Percentiles rank a stretch among this genome's conserved stretches.
Conservation (phyloP, 2,888 invertebrate species). For the Epistrophella euchroma region DNA sequence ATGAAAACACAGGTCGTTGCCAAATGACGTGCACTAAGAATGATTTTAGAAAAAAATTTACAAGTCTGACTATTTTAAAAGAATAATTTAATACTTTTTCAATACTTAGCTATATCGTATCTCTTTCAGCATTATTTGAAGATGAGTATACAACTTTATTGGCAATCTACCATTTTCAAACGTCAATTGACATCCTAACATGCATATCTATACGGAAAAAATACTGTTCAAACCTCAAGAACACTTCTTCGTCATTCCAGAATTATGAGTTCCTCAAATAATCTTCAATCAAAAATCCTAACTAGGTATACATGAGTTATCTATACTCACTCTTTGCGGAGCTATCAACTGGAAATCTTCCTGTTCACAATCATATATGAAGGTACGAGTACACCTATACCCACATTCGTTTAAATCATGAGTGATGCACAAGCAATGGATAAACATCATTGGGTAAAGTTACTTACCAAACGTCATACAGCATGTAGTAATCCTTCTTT, state of each 20-base stretch:
- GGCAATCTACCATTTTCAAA: not conserved
- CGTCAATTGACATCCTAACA: not conserved
- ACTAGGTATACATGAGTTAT: constrained; percentile 28
- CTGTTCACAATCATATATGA: not conserved
- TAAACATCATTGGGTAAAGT: constrained; percentile 43
- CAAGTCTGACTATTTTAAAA: too few species aligned
- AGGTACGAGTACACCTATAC: not conserved
- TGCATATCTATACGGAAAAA: not conserved
- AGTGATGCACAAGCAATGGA: constrained; percentile 49
- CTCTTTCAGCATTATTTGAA: not conserved
- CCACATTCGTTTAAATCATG: constrained; percentile 32
- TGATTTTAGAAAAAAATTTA: too few species aligned
- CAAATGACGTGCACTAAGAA: too few species aligned
- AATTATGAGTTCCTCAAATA: constrained; percentile 35
- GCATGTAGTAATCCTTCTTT: constrained; percentile 80
- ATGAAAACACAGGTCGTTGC: too few species aligned
- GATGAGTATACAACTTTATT: constrained; percentile 7
- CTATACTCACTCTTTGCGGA: constrained; percentile 28
- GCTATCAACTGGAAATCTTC: constrained; percentile 54
- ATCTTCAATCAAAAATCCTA: constrained; percentile 27
- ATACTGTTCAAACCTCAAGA: constrained; percentile 15
- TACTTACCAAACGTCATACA: constrained; percentile 82
- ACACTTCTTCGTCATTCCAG: not conserved
- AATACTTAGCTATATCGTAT: too few species aligned
- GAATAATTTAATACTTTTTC: too few species aligned